A percentile compares a stretch with the other conserved stretches of the same genome.
These are phyloP conservation scores for Diploptera punctata DNA, from an alignment of 2,888 invertebrate species.

Conservation along the genomic window DNA sequence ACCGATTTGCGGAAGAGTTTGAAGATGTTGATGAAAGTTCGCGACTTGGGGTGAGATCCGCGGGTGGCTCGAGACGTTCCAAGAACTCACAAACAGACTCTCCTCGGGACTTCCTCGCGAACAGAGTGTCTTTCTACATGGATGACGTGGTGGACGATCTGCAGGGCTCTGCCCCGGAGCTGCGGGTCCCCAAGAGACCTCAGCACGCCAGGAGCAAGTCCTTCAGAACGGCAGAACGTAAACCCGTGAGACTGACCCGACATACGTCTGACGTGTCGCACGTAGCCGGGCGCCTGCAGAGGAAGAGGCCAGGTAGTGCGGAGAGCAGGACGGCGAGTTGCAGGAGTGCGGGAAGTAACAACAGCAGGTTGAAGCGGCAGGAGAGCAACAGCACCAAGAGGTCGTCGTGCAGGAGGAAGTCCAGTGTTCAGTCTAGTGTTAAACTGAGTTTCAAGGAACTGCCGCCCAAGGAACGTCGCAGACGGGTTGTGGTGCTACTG, in stretches of 20 bases:
- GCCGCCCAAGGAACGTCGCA: conserved; percentile 62
- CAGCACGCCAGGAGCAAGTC: background rate
- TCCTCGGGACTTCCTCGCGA: conserved; percentile 34
- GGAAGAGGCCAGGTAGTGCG: conserved; percentile 20
- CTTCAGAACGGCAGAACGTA: background rate
- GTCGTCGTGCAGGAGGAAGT: background rate
- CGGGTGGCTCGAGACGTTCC: no score
- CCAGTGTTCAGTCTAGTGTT: conserved; percentile 39
- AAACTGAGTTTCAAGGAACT: conserved; percentile 29
- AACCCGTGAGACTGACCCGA: background rate
- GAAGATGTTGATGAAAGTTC: no score
- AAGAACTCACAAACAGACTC: background rate
- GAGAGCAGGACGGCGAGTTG: background rate
- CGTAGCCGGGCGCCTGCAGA: background rate
- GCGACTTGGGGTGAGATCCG: no score
- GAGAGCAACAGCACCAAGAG: background rate
- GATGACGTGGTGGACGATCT: conserved; percentile 33
- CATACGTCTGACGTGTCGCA: conserved; percentile 18
- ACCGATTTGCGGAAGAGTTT: background rate
- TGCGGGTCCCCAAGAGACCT: background rate
- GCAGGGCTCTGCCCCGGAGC: background rate
- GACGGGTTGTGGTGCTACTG: conserved; percentile 73
- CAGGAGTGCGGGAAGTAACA: background rate
- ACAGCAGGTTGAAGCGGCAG: background rate
- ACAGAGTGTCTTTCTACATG: conserved; percentile 42